phyloP scores from a whole-genome alignment of 2,888 invertebrate species.

The Luperina nickerlii region DNA sequence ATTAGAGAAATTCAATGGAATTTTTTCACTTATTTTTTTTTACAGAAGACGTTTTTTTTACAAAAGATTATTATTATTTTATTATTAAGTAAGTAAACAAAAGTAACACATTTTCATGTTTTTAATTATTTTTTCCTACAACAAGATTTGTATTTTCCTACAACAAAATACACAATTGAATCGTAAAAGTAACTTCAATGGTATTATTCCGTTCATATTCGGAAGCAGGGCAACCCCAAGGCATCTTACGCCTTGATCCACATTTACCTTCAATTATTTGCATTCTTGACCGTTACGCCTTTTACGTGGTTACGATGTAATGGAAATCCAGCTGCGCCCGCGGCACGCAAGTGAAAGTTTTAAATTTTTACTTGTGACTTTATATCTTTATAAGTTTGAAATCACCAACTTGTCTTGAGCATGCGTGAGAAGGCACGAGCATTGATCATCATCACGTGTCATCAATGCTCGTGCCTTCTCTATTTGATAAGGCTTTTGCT shows the following conservation, averaged over 20 bases:
- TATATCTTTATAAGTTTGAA: background rate
- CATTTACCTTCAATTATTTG: slow-evolving; percentile 39
- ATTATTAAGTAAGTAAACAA: too few species aligned
- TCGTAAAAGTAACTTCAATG: slow-evolving; percentile 35
- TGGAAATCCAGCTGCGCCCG: slow-evolving; percentile 5
- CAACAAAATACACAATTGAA: background rate
- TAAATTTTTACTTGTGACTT: slow-evolving; percentile 2
- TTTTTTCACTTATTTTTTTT: background rate
- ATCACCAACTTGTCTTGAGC: background rate
- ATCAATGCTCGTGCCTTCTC: background rate
- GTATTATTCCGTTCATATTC: slow-evolving; percentile 3
- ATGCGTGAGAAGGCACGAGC: background rate
- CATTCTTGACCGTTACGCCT: slow-evolving; percentile 52
- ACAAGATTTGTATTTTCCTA: background rate
- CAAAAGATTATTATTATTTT: too few species aligned
- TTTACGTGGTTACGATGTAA: slow-evolving; percentile 15
- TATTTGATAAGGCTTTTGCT: background rate
- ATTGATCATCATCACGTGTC: background rate
- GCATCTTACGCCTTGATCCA: slow-evolving; percentile 54
- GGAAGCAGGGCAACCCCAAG: slow-evolving; percentile 43
- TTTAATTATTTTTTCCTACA: background rate
- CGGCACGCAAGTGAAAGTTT: slow-evolving; percentile 34
- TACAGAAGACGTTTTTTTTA: too few species aligned
- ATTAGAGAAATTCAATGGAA: background rate
- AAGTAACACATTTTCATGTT: too few species aligned